Evolutionary conservation across 2,113 vertebrate genomes (phyloP), one percentile per base, ranked within the genome.

Genomic region (Platysternon megacephalum): DNA sequence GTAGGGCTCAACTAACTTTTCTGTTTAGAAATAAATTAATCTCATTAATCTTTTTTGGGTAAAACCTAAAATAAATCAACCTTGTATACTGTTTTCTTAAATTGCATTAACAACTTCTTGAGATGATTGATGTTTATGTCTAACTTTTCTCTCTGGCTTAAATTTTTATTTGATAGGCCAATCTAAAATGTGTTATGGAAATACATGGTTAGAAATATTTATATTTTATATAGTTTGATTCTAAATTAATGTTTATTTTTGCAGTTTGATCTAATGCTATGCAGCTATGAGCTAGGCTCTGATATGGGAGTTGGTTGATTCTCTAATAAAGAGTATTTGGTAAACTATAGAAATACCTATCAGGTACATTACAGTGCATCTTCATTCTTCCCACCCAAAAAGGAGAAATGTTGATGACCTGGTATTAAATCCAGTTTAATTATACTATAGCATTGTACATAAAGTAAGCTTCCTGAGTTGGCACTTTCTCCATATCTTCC

Each of bases 241-340:
- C 94, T 97, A 95, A 98, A 96, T 85, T 90, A 92, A 72, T 94
- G 80, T 95, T 98, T 97, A 92, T 97, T 98, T 96, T 97, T 87
- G 88, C 87, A 97, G 89, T 98, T 91, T 97, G 91, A 96, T 89
- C 91, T 97, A 97, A 91, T 96, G 88, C 82, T 93, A 94, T 96
- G 78, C 65, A 96, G 16, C 94, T 92, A 96, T 72, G 93, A 97
- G 96, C 90, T 96, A 97, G 93, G 95, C 89, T 97, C 91, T 96
- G 93, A 81, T 94, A 90, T 96, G 92, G 93, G 94, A 97, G 89
- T 92, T 97, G 93, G 68, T 80, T 97, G 79, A 90, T 84, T 96
- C 93, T 95, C 85, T 96, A 89, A 85, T 90, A 96, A 90, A 95
- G 91, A 87, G 58, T 92, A 89, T 91, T 92, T 93, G 92, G 87